These are phyloP conservation scores for Drosophila grimshawi DNA, from an alignment of 1,140 invertebrate genomes.

Conservation along the genomic window DNA sequence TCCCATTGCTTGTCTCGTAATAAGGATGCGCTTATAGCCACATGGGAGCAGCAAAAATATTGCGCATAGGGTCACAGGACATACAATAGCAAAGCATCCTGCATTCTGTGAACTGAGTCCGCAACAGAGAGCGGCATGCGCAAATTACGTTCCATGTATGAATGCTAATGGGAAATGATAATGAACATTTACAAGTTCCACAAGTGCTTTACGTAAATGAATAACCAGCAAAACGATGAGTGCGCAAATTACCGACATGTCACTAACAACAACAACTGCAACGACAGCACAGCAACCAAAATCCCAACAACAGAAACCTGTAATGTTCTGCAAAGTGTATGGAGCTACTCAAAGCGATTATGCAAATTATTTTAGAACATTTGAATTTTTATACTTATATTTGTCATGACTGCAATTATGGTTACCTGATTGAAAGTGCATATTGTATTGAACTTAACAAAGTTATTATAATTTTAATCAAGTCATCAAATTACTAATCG, in stretches of 20 bases:
- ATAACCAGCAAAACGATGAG: constrained; percentile 48
- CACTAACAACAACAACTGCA: constrained; percentile 28
- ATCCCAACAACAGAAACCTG: neutral
- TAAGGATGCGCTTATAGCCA: constrained; percentile 13
- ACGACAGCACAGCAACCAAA: neutral
- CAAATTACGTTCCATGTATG: constrained; percentile 65
- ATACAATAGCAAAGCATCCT: constrained; percentile 22
- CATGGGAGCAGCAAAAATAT: constrained; percentile 50
- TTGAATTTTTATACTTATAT: neutral
- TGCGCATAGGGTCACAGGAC: constrained; percentile 41
- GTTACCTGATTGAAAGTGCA: neutral
- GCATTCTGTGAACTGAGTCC: neutral
- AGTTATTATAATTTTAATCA: no score
- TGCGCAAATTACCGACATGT: constrained; percentile 37
- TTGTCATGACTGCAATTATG: neutral
- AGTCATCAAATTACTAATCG: neutral
- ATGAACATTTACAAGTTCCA: constrained; percentile 70
- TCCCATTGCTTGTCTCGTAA: constrained; percentile 5
- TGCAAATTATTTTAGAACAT: constrained; percentile 1
- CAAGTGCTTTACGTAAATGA: constrained; percentile 61
- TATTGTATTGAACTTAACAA: neutral
- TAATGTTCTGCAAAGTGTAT: neutral
- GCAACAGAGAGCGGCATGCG: constrained; percentile 29
- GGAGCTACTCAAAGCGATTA: constrained; percentile 4
- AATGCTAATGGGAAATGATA: constrained; percentile 74